These are phyloP conservation scores for Patella ulyssiponensis DNA, from an alignment of 2,888 invertebrate species.

Conservation along the genomic window DNA sequence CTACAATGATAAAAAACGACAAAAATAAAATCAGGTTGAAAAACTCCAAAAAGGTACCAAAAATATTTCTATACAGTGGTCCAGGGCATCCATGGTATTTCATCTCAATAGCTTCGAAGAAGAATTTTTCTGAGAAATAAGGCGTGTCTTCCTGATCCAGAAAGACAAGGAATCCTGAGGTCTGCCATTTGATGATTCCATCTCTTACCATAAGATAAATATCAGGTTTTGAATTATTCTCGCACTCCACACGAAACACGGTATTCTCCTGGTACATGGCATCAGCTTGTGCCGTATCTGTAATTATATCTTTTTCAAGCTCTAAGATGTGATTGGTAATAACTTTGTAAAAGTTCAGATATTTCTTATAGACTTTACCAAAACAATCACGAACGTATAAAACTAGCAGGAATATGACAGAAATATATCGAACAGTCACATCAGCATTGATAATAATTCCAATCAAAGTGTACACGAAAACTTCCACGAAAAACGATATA, in stretches of 20 bases:
- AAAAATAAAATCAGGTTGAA: conserved; percentile 52
- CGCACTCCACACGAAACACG: conserved; percentile 55
- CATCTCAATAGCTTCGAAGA: conserved; percentile 48
- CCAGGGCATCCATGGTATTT: conserved; percentile 58
- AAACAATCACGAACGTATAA: conserved; percentile 64
- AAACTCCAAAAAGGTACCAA: conserved; percentile 46
- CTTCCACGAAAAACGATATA: conserved; percentile 63
- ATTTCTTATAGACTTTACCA: conserved; percentile 58
- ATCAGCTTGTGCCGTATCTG: conserved; percentile 37
- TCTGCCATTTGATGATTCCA: conserved; percentile 46
- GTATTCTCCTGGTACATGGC: conserved; percentile 52
- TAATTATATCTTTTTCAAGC: conserved; percentile 41
- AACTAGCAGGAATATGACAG: conserved; percentile 54
- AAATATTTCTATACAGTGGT: conserved; percentile 44
- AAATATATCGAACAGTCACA: conserved; percentile 56
- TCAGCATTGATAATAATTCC: conserved; percentile 67
- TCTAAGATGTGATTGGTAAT: conserved; percentile 32
- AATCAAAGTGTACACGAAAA: conserved; percentile 63
- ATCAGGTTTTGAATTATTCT: conserved; percentile 35
- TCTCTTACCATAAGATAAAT: conserved; percentile 27
- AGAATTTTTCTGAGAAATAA: conserved; percentile 54
- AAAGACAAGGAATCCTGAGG: conserved; percentile 55
- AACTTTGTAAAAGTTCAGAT: conserved; percentile 61
- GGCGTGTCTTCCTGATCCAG: conserved; percentile 53
- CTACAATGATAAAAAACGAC: conserved; percentile 53